These are phyloP conservation scores for Myanophis thanlyinensis DNA, from an alignment of 2,113 vertebrate genomes.

Conservation along the genomic window DNA sequence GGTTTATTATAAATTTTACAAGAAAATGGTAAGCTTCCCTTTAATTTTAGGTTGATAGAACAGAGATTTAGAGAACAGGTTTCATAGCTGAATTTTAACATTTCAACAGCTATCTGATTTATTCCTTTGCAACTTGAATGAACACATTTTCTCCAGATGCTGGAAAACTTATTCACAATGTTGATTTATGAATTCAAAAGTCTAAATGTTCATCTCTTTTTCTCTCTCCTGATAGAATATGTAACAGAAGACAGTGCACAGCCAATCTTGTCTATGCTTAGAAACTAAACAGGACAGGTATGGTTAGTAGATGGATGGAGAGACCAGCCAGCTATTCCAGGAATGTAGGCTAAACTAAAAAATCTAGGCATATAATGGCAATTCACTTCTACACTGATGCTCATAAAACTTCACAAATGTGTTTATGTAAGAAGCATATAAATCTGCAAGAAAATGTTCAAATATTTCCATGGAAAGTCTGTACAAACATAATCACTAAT, in stretches of 20 bases:
- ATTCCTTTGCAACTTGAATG: background rate
- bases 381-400: background rate
- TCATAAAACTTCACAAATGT: background rate
- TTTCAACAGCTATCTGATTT: background rate
- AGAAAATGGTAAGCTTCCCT: background rate
- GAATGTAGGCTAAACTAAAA: background rate
- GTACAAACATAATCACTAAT: background rate
- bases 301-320: background rate
- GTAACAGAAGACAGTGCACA: background rate
- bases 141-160: background rate
- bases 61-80: slow-evolving; percentile 4
- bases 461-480: background rate
- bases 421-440: background rate
- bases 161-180: background rate
- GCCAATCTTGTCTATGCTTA: background rate
- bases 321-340: background rate
- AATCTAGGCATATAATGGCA: background rate
- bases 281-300: background rate
- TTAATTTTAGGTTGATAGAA: slow-evolving; percentile 18
- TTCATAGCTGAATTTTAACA: slow-evolving; percentile 1
- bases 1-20: background rate
- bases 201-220: background rate
- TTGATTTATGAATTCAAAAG: background rate
- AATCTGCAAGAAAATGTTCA: background rate
- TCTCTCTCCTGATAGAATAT: background rate